Conservation (phyloP, 1,140 invertebrate genomes). For the Drosophila cardini region DNA sequence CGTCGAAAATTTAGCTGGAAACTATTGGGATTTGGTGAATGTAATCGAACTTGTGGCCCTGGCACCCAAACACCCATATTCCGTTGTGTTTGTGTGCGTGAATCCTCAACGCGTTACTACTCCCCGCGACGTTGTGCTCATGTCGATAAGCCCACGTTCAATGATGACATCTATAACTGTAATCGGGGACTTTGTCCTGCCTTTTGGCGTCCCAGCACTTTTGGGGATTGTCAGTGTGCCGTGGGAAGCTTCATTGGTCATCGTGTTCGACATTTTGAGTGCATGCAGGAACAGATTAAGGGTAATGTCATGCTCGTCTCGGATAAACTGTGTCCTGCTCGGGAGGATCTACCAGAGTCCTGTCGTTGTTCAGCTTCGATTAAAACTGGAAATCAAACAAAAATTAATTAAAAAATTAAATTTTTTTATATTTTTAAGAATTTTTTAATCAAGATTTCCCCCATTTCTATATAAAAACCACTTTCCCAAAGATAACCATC, state of each 20-base stretch:
- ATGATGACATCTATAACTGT: conserved; percentile 87
- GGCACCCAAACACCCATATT: conserved; percentile 89
- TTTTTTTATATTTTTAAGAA: too few species aligned
- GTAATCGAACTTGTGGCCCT: conserved; percentile 91
- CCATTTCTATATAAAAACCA: too few species aligned
- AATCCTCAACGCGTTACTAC: conserved; percentile 87
- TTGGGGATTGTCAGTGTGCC: conserved; percentile 86
- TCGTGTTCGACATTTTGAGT: conserved; percentile 87
- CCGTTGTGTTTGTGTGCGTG: conserved; percentile 86
- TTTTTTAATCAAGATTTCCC: too few species aligned
- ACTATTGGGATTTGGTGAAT: conserved; percentile 90
- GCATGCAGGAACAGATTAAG: conserved; percentile 85
- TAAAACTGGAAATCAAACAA: not conserved
- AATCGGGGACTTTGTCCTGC: conserved; percentile 89
- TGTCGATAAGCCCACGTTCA: conserved; percentile 86
- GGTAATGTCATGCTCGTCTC: conserved; percentile 85
- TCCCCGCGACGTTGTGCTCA: conserved; percentile 88
- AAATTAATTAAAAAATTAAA: too few species aligned
- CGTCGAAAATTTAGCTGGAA: conserved; percentile 90
- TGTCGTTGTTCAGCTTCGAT: conserved; percentile 45
- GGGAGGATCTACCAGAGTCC: conserved; percentile 64
- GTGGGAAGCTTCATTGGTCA: conserved; percentile 86
- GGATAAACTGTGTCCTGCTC: conserved; percentile 80
- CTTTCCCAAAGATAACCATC: too few species aligned
- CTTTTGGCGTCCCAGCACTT: conserved; percentile 80